A percentile compares a stretch with the other conserved stretches of the same genome.
phyloP scores from a whole-genome alignment of 2,113 vertebrate genomes.

The Triplophysa dalaica region DNA sequence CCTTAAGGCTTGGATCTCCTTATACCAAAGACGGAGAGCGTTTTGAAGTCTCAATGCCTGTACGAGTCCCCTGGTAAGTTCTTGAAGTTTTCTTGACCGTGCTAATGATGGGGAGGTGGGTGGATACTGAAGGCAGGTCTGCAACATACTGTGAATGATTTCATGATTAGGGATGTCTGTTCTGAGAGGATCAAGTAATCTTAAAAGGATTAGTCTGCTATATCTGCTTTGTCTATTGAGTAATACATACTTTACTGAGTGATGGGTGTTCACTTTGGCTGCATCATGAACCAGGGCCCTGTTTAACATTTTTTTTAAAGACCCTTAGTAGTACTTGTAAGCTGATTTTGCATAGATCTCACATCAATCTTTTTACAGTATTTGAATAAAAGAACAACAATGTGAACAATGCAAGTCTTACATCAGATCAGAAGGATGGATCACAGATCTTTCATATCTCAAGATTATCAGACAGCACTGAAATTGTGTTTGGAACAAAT shows the following conservation, averaged over 20 bases:
- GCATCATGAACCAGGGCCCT: neutral
- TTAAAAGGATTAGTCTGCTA: conserved; percentile 50
- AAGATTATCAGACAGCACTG: neutral
- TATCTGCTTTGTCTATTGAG: conserved; percentile 33
- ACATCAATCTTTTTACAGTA: too few relatives aligned
- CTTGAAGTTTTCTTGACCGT: conserved; percentile 19
- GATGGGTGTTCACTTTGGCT: neutral
- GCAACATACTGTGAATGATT: conserved; percentile 27
- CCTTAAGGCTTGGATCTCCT: conserved; percentile 8
- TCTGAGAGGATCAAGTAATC: conserved; percentile 34
- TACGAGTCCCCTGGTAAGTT: conserved; percentile 13
- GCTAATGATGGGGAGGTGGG: conserved; percentile 35
- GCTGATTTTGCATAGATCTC: too few relatives aligned
- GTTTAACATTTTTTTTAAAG: too few relatives aligned
- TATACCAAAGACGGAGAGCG: neutral
- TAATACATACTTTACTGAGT: conserved; percentile 8
- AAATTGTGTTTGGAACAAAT: too few relatives aligned
- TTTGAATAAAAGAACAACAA: too few relatives aligned
- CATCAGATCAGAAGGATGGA: too few relatives aligned
- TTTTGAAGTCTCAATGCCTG: conserved; percentile 16
- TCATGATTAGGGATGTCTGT: conserved; percentile 38
- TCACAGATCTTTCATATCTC: too few relatives aligned
- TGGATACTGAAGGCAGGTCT: conserved; percentile 7
- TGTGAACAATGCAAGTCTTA: too few relatives aligned
- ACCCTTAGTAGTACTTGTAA: too few relatives aligned